A percentile compares a stretch with the other conserved stretches of the same genome.
phyloP scores from a whole-genome alignment of 2,113 vertebrate species.

The Poicephalus gulielmi region DNA sequence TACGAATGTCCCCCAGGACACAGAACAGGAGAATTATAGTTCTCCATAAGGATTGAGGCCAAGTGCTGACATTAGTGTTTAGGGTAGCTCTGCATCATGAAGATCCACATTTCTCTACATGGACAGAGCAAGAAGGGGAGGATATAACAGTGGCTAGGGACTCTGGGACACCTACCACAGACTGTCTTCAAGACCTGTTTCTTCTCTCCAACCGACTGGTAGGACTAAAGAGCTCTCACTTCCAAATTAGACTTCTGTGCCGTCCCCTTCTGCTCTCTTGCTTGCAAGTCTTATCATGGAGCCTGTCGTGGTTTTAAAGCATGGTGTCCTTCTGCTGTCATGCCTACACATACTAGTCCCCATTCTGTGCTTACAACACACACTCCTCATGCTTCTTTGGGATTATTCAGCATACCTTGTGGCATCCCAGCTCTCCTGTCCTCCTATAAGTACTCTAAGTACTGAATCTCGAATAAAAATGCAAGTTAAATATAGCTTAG shows the following conservation, averaged over 20 bases:
- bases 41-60: background rate
- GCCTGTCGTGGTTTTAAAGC: background rate
- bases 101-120: background rate
- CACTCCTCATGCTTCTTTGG: background rate
- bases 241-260: background rate
- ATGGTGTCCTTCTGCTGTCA: background rate
- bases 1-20: fast-evolving
- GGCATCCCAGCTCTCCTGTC: background rate
- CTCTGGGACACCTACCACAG: background rate
- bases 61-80: fast-evolving
- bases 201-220: background rate
- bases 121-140: background rate
- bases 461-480: background rate
- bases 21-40: background rate
- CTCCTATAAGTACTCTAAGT: background rate
- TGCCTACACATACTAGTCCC: background rate
- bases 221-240: background rate
- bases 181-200: background rate
- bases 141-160: background rate
- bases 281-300: background rate
- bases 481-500: background rate
- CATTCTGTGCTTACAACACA: background rate
- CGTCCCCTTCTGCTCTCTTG: background rate
- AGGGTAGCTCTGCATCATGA: background rate
- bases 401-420: background rate